Percentiles rank a stretch among this genome's conserved stretches.
phyloP scores from a whole-genome alignment of 1,140 invertebrate species.

The Rhagoletis zephyria region DNA sequence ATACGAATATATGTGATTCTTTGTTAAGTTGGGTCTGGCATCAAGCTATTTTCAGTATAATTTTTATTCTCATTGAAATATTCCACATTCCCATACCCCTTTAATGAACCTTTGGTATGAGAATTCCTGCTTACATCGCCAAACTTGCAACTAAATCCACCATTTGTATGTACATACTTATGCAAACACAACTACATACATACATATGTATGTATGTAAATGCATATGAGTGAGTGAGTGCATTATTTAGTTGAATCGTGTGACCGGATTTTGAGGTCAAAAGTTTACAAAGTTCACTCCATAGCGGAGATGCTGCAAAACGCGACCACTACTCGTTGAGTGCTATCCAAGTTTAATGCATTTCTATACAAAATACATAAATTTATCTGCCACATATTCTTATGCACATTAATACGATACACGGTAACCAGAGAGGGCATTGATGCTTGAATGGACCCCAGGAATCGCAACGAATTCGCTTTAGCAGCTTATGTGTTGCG shows the following conservation, averaged over 20 bases:
- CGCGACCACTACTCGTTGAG: background rate
- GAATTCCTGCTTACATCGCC: too few relatives aligned
- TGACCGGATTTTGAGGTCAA: slow-evolving; percentile 46
- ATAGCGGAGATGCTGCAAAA: slow-evolving; percentile 27
- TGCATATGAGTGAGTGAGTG: background rate
- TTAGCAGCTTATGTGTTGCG: background rate
- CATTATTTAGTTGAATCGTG: slow-evolving; percentile 2
- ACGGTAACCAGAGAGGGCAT: background rate
- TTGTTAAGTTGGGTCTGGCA: too few relatives aligned
- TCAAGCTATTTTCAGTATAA: too few relatives aligned
- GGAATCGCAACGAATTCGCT: background rate
- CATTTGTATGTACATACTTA: background rate
- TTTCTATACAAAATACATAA: background rate
- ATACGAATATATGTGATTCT: too few relatives aligned
- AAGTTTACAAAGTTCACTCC: slow-evolving; percentile 47
- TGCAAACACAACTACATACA: background rate
- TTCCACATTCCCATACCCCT: too few relatives aligned
- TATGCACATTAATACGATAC: too few relatives aligned
- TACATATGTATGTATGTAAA: background rate
- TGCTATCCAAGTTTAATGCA: background rate
- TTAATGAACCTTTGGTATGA: too few relatives aligned
- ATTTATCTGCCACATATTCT: background rate
- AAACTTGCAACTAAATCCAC: background rate
- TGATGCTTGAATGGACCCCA: background rate
- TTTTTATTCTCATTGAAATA: too few relatives aligned